Evolutionary conservation across 2,113 vertebrate genomes (phyloP).

Genomic region (Anarrhichthys ocellatus): DNA sequence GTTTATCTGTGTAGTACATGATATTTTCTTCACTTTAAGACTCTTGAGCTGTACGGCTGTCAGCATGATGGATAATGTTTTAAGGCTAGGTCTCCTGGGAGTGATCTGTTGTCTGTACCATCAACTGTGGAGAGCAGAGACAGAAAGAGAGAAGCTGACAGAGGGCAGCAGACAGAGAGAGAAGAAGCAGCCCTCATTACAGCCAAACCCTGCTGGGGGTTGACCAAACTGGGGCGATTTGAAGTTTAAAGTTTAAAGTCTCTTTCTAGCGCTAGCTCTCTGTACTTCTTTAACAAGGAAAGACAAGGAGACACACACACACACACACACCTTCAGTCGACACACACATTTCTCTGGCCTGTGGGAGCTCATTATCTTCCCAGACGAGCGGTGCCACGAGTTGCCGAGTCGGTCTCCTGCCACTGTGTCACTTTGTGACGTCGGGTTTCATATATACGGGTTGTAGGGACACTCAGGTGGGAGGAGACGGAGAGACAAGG

Average conservation of each 20-base stretch:
- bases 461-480: constrained; percentile 29
- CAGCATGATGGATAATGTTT: constrained; percentile 79
- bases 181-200: constrained; percentile 74
- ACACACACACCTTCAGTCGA: constrained; percentile 26
- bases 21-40: constrained; percentile 77
- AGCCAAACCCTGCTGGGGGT: constrained; percentile 74
- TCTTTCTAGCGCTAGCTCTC: constrained; percentile 47
- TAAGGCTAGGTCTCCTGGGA: constrained; percentile 71
- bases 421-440: constrained; percentile 54
- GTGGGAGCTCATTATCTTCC: constrained; percentile 83
- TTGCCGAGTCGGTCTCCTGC: constrained; percentile 61
- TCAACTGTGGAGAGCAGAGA: constrained; percentile 64
- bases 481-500: constrained; percentile 17
- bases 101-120: constrained; percentile 76
- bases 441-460: constrained; percentile 16
- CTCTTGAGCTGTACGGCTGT: constrained; percentile 65
- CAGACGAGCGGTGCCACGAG: constrained; percentile 68
- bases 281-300: constrained; percentile 67
- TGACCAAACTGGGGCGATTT: constrained; percentile 67
- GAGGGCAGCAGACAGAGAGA: constrained; percentile 63
- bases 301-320: constrained; percentile 11
- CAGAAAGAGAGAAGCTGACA: constrained; percentile 63
- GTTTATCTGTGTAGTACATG: constrained; percentile 71
- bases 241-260: constrained; percentile 71
- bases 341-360: constrained; percentile 58